A percentile compares a stretch with the other conserved stretches of the same genome.
phyloP scores from a whole-genome alignment of 1,140 invertebrate species.

The Rhopalosiphum padi region DNA sequence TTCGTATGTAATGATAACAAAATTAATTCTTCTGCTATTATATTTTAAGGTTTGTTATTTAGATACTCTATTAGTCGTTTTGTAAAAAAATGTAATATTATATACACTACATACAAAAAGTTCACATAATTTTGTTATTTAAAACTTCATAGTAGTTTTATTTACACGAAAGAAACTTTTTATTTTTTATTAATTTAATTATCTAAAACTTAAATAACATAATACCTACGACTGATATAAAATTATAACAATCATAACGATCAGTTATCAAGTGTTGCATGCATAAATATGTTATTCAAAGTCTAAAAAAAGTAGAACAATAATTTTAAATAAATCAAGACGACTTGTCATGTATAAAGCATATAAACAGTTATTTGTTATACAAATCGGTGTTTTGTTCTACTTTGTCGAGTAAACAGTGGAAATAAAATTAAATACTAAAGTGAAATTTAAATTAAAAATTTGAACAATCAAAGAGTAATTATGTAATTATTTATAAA shows the following conservation, averaged over 20 bases:
- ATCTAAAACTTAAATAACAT: not conserved
- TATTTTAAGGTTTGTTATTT: not conserved
- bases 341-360: slow-evolving; percentile 1
- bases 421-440: not conserved
- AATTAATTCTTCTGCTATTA: not conserved
- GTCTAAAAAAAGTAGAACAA: slow-evolving; percentile 3
- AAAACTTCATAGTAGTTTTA: too few species aligned
- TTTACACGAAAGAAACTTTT: too few species aligned
- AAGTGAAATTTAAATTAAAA: not conserved
- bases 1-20: not conserved
- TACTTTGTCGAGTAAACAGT: not conserved
- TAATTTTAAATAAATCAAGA: slow-evolving; percentile 15
- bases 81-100: not conserved
- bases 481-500: not conserved
- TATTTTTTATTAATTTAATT: not conserved
- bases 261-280: not conserved
- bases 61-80: not conserved
- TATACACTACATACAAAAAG: not conserved
- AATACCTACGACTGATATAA: not conserved
- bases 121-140: too few species aligned
- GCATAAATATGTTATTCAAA: not conserved
- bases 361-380: slow-evolving; percentile 5
- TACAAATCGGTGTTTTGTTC: not conserved
- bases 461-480: not conserved
- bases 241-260: not conserved